A percentile compares a stretch with the other conserved stretches of the same genome.
Conservation (phyloP, 92 coral and sea anemone species). For the Chrysogorgia sp. region DNA sequence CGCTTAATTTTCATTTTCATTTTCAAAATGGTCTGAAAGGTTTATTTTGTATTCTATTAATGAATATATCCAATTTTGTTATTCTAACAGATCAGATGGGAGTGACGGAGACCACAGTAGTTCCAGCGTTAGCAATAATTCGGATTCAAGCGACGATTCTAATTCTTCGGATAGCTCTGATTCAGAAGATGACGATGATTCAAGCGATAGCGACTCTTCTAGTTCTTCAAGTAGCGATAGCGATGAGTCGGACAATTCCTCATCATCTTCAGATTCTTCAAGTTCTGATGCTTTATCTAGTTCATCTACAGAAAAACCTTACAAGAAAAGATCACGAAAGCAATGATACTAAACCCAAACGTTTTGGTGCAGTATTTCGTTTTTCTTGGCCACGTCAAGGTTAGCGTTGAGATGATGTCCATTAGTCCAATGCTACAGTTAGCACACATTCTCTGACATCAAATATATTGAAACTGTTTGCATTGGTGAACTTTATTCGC, state of each 20-base stretch:
- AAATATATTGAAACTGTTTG: no score
- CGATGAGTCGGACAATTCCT: constrained; percentile 6
- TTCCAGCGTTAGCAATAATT: constrained; percentile 2
- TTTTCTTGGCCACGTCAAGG: no score
- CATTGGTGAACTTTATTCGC: no score
- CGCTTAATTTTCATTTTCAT: no score
- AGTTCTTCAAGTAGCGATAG: constrained; percentile 14
- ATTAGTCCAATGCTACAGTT: no score
- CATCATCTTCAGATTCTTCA: constrained; percentile 17
- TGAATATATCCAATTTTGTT: background rate
- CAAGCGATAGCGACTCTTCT: constrained; percentile 15
- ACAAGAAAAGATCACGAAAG: constrained; percentile 9
- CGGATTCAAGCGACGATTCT: constrained; percentile 7
- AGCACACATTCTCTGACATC: no score
- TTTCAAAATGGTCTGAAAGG: no score
- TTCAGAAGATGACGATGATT: constrained; percentile 15
- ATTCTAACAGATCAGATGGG: background rate
- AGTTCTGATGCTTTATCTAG: constrained; percentile 8
- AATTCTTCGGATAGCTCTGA: constrained; percentile 18
- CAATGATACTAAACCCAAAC: constrained; percentile 1
- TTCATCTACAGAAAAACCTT: constrained; percentile 4
- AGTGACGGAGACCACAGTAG: background rate
- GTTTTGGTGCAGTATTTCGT: no score
- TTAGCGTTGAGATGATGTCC: no score
- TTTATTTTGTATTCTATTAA: no score